phyloP scores from a whole-genome alignment of 2,797 vertebrate species.

The Acridotheres tristis region DNA sequence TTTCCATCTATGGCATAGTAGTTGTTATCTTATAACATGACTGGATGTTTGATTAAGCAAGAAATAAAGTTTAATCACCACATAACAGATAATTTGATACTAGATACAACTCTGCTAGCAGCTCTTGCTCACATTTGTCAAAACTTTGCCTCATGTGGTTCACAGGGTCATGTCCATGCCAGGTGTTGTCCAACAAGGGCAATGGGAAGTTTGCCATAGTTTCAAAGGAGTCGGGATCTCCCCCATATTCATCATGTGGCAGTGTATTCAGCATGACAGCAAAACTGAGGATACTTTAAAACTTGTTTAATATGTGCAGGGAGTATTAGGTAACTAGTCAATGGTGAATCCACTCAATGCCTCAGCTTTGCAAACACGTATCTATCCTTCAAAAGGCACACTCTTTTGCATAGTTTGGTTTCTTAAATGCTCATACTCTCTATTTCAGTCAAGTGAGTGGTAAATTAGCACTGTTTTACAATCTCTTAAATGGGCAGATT shows the following conservation, averaged over 20 bases:
- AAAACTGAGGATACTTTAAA: background rate
- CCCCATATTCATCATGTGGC: background rate
- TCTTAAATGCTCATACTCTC: background rate
- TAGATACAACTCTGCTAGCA: background rate
- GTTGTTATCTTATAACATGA: background rate
- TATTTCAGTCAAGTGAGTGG: background rate
- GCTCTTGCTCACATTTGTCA: background rate
- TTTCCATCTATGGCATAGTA: slow-evolving; percentile 7
- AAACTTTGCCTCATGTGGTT: background rate
- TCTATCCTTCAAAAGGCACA: background rate
- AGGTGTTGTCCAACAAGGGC: background rate
- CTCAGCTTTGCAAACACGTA: background rate
- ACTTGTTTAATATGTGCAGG: background rate
- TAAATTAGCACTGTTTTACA: background rate
- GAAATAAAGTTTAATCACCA: slow-evolving; percentile 7
- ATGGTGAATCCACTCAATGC: background rate
- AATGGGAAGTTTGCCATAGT: background rate
- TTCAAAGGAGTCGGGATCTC: background rate
- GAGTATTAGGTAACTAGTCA: background rate
- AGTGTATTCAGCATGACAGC: background rate
- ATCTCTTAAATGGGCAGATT: background rate
- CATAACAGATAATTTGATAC: background rate
- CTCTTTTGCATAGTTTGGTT: background rate
- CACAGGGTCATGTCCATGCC: background rate
- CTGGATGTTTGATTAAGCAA: background rate